phyloP scores from a whole-genome alignment of 2,797 vertebrate genomes.

The Pipistrellus nathusii region DNA sequence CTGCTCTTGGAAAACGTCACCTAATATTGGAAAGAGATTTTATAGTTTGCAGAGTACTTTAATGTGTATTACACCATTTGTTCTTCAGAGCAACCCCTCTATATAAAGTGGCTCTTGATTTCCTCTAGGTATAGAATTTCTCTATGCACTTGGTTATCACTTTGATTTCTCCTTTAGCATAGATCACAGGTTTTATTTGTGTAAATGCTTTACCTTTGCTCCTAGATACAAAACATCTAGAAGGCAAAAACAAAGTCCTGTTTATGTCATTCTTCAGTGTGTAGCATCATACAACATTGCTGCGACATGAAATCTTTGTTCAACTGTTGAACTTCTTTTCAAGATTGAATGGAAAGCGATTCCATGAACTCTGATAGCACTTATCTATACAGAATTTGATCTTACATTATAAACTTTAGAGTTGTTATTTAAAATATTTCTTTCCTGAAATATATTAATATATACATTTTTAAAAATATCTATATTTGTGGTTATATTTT shows the following conservation, averaged over 20 bases:
- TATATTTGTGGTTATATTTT: not conserved
- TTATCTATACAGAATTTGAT: not conserved
- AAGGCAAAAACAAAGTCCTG: not conserved
- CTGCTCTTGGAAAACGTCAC: constrained; percentile 24
- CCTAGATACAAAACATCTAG: not conserved
- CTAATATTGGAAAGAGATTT: not conserved
- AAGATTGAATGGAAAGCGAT: not conserved
- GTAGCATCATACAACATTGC: not conserved
- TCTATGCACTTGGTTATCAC: not conserved
- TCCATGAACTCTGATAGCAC: not conserved
- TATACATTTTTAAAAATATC: not conserved
- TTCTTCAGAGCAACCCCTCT: not conserved
- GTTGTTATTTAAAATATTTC: constrained; percentile 15
- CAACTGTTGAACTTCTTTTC: constrained; percentile 15
- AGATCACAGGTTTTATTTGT: constrained; percentile 15
- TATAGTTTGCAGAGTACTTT: not conserved
- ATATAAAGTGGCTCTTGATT: not conserved
- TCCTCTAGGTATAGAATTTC: not conserved
- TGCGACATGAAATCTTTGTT: constrained; percentile 1
- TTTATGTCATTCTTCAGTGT: not conserved
- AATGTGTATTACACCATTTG: not conserved
- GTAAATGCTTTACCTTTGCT: not conserved
- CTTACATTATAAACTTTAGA: not conserved
- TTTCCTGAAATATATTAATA: not conserved
- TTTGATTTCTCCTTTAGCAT: not conserved